Evolutionary conservation across 2,113 vertebrate genomes (phyloP).

Genomic region (Ciconia maguari): DNA sequence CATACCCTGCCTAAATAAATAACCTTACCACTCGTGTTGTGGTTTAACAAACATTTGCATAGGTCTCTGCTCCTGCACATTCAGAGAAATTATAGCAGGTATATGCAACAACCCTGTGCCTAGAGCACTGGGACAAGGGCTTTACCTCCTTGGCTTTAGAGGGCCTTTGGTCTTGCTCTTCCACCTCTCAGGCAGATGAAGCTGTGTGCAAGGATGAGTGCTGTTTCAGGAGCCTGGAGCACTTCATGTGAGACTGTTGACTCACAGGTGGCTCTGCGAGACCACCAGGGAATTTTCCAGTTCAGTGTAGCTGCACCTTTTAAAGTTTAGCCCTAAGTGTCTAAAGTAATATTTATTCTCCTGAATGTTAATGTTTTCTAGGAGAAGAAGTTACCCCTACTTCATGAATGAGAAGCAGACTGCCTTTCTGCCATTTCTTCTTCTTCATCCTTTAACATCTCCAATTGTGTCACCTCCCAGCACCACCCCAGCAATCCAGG

Average conservation of each 20-base stretch:
- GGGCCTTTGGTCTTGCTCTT: neutral
- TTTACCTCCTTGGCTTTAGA: neutral
- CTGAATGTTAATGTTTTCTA: neutral
- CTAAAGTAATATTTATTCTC: neutral
- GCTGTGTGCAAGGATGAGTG: fast-evolving
- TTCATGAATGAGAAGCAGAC: neutral
- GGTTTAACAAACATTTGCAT: neutral
- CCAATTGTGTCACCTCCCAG: neutral
- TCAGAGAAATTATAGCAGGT: neutral
- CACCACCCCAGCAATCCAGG: neutral
- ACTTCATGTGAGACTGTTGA: neutral
- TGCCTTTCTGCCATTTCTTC: neutral
- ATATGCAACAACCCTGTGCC: neutral
- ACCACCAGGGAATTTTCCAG: neutral
- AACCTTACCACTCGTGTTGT: neutral
- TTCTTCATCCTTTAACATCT: neutral
- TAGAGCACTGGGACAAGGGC: neutral
- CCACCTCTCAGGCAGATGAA: neutral
- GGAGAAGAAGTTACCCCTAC: neutral
- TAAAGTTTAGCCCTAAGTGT: neutral
- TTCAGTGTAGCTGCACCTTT: neutral
- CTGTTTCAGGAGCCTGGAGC: neutral
- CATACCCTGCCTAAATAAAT: neutral
- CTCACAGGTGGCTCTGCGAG: neutral
- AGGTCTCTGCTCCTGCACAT: neutral